These are phyloP conservation scores for Sigmodon hispidus DNA, from an alignment of 2,113 vertebrate species.

Conservation along the genomic window DNA sequence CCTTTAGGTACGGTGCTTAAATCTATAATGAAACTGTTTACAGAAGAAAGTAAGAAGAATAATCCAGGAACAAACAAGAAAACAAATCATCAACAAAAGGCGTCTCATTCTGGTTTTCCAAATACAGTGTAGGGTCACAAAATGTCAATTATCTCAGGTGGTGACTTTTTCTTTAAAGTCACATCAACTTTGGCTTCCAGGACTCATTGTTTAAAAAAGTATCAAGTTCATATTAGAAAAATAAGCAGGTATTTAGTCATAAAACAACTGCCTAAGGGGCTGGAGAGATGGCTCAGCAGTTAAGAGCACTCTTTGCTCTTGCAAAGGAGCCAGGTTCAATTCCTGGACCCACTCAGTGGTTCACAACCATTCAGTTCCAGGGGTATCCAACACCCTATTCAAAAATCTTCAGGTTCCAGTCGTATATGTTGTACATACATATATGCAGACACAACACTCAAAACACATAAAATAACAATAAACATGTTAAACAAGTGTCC, in stretches of 20 bases:
- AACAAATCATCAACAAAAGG: slow-evolving; percentile 20
- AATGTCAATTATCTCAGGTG: background rate
- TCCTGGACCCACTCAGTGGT: too few species aligned
- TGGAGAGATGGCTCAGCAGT: too few species aligned
- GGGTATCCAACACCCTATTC: background rate
- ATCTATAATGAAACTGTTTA: background rate
- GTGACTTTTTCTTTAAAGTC: background rate
- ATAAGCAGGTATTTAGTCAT: background rate
- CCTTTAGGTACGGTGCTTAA: background rate
- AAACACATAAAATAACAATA: background rate
- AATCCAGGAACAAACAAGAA: background rate
- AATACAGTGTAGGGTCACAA: background rate
- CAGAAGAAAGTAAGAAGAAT: background rate
- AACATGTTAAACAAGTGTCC: background rate
- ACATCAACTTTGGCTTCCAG: background rate
- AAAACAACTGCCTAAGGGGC: background rate
- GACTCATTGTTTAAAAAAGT: background rate
- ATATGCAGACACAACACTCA: background rate
- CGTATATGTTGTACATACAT: too few species aligned
- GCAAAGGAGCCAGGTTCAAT: background rate
- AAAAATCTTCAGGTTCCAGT: too few species aligned
- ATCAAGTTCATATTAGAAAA: slow-evolving; percentile 28
- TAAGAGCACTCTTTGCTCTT: background rate
- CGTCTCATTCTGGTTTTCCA: background rate
- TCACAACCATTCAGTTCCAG: background rate